Base-by-base conservation (phyloP, 2,888 invertebrate species). In the Polylopha cassiicola region DNA sequence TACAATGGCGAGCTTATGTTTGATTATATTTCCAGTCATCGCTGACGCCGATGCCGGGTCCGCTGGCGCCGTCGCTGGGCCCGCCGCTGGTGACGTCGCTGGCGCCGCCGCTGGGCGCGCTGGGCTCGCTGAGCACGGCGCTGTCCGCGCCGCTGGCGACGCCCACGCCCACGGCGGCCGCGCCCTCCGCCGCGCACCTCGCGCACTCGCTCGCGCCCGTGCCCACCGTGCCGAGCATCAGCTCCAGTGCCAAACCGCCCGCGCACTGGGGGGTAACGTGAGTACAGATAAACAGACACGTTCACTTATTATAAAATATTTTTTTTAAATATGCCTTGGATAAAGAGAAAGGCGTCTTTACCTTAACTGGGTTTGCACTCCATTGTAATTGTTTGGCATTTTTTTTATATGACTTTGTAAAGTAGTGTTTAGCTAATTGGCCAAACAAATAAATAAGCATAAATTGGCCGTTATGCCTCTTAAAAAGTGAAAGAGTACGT, bases 261-360 rank as follows among this genome's bases (percentile, higher is more conserved):
- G 80, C 85, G 47, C 85, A 86, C 61, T 86, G 86, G 86, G 86
- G 86, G 52, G 80, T 86, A 62, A 85, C 85, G 86, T 86, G 68
- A 80, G 79, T 82, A 74, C 49, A 58, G 44, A 20, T 38, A 16
- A 7, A 13, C n/a, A n/a, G n/a, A n/a, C n/a, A n/a, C n/a, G n/a
- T n/a, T n/a, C n/a, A n/a, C n/a, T n/a, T n/a, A n/a, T n/a, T n/a
- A n/a, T n/a, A n/a, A n/a, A n/a, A n/a, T n/a, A n/a, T n/a, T n/a
- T n/a, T n/a, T n/a, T n/a, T n/a, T n/a, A n/a, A n/a, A n/a, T n/a
- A n/a, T n/a, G n/a, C n/a, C n/a, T n/a, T n/a, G n/a, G n/a, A n/a
- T n/a, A n/a, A n/a, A n/a, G n/a, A n/a, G n/a, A n/a, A n/a, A n/a
- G n/a, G n/a, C n/a, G n/a, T n/a, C n/a, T n/a, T n/a, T n/a, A n/a